phyloP scores from a whole-genome alignment of 2,113 vertebrate species.

The Sylvia atricapilla region DNA sequence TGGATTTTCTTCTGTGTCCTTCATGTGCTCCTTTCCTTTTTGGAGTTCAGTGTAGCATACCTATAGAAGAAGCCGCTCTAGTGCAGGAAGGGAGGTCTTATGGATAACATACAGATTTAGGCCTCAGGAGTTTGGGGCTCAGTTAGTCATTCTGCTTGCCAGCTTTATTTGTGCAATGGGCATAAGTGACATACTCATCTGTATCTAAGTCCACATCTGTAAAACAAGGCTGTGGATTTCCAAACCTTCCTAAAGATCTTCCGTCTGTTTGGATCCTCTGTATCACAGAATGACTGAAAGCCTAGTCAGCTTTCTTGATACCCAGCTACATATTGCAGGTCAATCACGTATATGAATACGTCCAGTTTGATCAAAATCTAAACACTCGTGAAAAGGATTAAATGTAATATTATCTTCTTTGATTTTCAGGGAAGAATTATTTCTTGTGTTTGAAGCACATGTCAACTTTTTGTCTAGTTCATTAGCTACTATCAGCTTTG shows the following conservation, averaged over 20 bases:
- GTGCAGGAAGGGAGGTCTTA: not conserved
- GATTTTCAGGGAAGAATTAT: constrained; percentile 4
- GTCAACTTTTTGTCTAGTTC: not conserved
- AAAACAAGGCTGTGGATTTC: not conserved
- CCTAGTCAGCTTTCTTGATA: not conserved
- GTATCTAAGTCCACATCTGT: not conserved
- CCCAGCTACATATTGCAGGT: not conserved
- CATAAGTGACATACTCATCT: not conserved
- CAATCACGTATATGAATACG: not conserved
- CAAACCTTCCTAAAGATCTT: not conserved
- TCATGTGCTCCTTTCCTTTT: constrained; percentile 9
- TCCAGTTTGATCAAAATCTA: not conserved
- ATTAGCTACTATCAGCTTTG: constrained; percentile 4
- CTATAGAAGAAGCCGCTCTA: not conserved
- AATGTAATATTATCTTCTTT: not conserved
- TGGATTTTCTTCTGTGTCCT: constrained; percentile 27
- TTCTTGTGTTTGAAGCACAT: constrained; percentile 14
- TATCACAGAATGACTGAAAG: not conserved
- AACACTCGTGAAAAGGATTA: not conserved
- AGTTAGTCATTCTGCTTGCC: not conserved
- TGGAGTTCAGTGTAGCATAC: not conserved
- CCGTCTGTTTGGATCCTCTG: not conserved
- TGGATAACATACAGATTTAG: not conserved
- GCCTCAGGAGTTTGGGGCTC: not conserved
- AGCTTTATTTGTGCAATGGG: not conserved